Conservation (phyloP, 2,113 vertebrate genomes). For the Sorex araneus region DNA sequence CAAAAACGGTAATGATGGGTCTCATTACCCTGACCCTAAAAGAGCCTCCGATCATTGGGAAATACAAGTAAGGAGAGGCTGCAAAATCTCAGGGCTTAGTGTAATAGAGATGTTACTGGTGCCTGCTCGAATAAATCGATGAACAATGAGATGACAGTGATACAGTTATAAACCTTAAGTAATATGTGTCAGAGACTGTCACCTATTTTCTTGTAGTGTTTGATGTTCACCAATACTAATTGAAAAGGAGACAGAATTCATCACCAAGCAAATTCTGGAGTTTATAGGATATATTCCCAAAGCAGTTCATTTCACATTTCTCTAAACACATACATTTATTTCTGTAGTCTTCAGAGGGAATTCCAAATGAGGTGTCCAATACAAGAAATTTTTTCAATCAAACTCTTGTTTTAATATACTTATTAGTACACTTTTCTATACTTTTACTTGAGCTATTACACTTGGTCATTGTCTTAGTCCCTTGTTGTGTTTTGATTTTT, state of each 20-base stretch:
- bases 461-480: background rate
- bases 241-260: background rate
- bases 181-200: background rate
- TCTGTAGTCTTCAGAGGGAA: too few relatives aligned
- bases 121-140: too few relatives aligned
- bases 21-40: too few relatives aligned
- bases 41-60: too few relatives aligned
- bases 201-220: background rate
- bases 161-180: too few relatives aligned
- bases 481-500: background rate
- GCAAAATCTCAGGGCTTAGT: too few relatives aligned
- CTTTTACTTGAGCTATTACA: background rate
- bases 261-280: too few relatives aligned
- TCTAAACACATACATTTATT: rapidly evolving
- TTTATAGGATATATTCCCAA: background rate
- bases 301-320: background rate
- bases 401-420: background rate
- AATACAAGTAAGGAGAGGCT: too few relatives aligned
- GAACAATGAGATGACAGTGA: too few relatives aligned
- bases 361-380: rapidly evolving
- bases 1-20: too few relatives aligned
- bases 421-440: background rate
- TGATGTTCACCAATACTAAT: background rate
- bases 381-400: too few relatives aligned
- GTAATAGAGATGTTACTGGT: too few relatives aligned